Evolutionary conservation across 1,140 invertebrate genomes (phyloP).

Genomic region (Euura lappo): DNA sequence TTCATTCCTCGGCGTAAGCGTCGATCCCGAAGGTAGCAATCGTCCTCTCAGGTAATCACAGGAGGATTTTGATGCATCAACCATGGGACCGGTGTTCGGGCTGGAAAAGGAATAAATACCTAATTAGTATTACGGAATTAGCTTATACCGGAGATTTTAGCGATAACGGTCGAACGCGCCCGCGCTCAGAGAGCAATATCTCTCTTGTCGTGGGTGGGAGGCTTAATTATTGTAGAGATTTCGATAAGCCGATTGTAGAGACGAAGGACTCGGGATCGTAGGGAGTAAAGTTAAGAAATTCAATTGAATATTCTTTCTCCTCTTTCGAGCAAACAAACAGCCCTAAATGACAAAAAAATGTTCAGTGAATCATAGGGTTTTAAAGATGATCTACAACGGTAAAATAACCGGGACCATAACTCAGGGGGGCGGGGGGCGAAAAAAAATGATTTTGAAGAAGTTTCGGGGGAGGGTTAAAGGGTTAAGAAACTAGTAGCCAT

Average conservation of each 20-base stretch:
- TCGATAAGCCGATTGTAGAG: conserved; percentile 5
- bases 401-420: too few relatives aligned
- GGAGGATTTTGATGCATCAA: not conserved
- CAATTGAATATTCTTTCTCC: not conserved
- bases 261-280: not conserved
- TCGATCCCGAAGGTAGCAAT: not conserved
- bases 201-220: conserved; percentile 4
- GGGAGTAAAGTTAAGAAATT: not conserved
- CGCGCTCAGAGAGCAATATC: not conserved
- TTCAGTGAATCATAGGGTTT: too few relatives aligned
- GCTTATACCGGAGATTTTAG: not conserved
- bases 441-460: too few relatives aligned
- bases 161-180: too few relatives aligned
- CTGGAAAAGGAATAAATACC: not conserved
- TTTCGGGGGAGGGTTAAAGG: conserved; percentile 28
- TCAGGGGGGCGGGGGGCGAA: too few relatives aligned
- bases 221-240: not conserved
- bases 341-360: too few relatives aligned
- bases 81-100: not conserved
- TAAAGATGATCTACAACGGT: too few relatives aligned
- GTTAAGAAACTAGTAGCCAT: conserved; percentile 28
- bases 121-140: conserved; percentile 1
- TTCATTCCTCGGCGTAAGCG: too few relatives aligned
- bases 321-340: not conserved
- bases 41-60: not conserved